A percentile compares a stretch with the other conserved stretches of the same genome.
Conservation (phyloP, 2,888 invertebrate genomes). For the Eumacrocentrus americanus region DNA sequence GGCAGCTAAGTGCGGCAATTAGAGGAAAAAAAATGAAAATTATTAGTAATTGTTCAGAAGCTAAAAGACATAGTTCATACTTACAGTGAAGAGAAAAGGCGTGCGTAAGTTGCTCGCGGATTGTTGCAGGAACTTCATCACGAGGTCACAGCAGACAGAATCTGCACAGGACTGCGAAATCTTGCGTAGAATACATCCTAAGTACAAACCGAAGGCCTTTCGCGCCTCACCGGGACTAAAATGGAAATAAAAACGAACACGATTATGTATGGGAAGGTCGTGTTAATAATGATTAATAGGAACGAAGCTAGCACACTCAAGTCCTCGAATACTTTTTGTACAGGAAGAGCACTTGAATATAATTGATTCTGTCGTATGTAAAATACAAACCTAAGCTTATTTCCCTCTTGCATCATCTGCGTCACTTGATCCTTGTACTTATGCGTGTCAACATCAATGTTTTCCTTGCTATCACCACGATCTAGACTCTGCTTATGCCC, state of each 20-base stretch:
- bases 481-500: slow-evolving; percentile 61
- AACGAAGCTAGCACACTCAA: background rate
- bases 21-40: slow-evolving; percentile 22
- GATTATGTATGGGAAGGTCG: background rate
- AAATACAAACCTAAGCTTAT: slow-evolving; percentile 70
- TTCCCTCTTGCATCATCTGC: slow-evolving; percentile 69
- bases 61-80: slow-evolving; percentile 22
- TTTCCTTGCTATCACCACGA: slow-evolving; percentile 56
- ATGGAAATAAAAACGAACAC: slow-evolving; percentile 19
- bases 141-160: slow-evolving; percentile 65
- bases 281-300: slow-evolving; percentile 11
- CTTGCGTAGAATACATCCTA: slow-evolving; percentile 75
- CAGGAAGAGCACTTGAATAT: too few species aligned
- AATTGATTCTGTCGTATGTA: too few species aligned
- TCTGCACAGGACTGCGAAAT: slow-evolving; percentile 64
- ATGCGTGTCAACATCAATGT: slow-evolving; percentile 61
- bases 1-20: slow-evolving; percentile 65
- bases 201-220: slow-evolving; percentile 78
- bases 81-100: slow-evolving; percentile 70
- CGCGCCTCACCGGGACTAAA: slow-evolving; percentile 69
- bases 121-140: slow-evolving; percentile 77
- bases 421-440: slow-evolving; percentile 68
- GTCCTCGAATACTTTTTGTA: slow-evolving; percentile 5
- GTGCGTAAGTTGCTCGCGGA: slow-evolving; percentile 75
- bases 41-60: slow-evolving; percentile 55